Percentiles rank a stretch among this genome's conserved stretches.
phyloP scores from a whole-genome alignment of 2,113 vertebrate species.

The Penelope pileata region DNA sequence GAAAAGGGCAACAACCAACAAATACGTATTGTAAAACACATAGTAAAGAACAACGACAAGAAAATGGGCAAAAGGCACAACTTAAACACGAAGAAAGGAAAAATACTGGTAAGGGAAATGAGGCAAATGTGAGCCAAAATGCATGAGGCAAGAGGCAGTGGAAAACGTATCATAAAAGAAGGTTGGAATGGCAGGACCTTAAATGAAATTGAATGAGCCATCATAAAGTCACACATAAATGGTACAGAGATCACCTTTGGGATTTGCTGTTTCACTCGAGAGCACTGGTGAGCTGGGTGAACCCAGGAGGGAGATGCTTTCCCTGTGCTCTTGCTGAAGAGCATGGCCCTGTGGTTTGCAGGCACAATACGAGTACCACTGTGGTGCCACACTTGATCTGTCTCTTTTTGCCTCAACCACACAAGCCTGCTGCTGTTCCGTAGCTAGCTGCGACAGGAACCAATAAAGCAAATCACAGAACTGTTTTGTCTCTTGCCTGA shows the following conservation, averaged over 20 bases:
- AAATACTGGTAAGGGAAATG: not conserved
- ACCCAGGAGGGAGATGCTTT: fast-evolving
- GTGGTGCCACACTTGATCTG: fast-evolving
- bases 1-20: not conserved
- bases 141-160: not conserved
- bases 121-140: not conserved
- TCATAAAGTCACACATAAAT: not conserved
- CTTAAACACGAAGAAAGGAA: not conserved
- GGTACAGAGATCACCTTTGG: not conserved
- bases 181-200: not conserved
- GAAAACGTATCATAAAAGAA: not conserved
- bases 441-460: not conserved
- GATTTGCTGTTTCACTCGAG: not conserved
- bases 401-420: not conserved
- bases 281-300: not conserved
- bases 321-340: fast-evolving
- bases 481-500: not conserved
- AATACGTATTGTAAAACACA: not conserved
- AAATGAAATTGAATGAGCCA: not conserved
- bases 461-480: not conserved
- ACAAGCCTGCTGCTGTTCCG: fast-evolving
- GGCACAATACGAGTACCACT: fast-evolving
- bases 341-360: fast-evolving
- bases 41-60: not conserved
- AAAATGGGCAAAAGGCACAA: not conserved